Percentiles rank a stretch among this genome's conserved stretches.
phyloP scores from a whole-genome alignment of 2,113 vertebrate genomes.

The Crocuta crocuta region DNA sequence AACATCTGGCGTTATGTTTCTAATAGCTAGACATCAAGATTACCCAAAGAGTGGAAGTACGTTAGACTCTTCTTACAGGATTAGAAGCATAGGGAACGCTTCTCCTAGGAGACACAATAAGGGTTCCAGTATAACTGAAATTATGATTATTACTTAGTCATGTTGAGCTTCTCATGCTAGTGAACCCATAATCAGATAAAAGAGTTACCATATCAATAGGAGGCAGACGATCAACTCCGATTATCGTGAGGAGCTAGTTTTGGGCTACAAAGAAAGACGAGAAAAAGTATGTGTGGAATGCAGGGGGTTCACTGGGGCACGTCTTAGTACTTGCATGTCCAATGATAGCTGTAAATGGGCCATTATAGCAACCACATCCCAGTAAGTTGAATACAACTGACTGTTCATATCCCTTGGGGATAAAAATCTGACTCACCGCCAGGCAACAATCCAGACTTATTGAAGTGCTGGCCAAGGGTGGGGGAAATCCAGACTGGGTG shows the following conservation, averaged over 20 bases:
- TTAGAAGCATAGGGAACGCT: not conserved
- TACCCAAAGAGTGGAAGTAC: not conserved
- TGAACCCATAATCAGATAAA: not conserved
- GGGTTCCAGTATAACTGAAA: not conserved
- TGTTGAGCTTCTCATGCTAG: not conserved
- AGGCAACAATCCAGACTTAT: conserved; percentile 2
- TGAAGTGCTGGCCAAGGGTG: not conserved
- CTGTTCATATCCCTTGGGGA: not conserved
- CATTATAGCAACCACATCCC: not conserved
- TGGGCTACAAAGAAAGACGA: not conserved
- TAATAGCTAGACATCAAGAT: not conserved
- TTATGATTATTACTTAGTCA: not conserved
- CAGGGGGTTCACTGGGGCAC: too few relatives aligned
- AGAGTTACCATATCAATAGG: not conserved
- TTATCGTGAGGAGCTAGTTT: not conserved
- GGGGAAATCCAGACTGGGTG: not conserved
- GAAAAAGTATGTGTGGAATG: not conserved
- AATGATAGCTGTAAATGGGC: not conserved
- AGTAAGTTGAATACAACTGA: not conserved
- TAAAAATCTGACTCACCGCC: conserved; percentile 44
- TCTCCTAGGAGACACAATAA: not conserved
- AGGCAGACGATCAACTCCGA: not conserved
- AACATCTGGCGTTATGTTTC: not conserved
- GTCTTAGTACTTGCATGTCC: not conserved
- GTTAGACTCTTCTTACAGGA: not conserved